Base-by-base conservation (phyloP, 2,888 invertebrate genomes). In the Tromatobia lineatoria region DNA sequence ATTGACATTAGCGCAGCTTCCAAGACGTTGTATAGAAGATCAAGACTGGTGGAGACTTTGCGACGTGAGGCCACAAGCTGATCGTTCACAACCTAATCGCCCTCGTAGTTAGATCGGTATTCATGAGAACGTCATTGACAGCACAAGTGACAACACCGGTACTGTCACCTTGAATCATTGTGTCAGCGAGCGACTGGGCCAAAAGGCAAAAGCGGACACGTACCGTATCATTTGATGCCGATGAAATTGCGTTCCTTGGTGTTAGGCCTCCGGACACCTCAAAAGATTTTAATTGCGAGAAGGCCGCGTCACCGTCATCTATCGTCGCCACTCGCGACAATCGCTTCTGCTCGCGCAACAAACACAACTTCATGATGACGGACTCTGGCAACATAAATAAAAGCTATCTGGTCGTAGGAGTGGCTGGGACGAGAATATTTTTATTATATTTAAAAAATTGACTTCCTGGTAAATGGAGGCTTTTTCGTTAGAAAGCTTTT, bases 271-370 rank as follows among this genome's bases (percentile, higher is more conserved):
- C 61, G 64, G 86, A 87, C 88, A 88, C 85, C 87, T 91, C 88
- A 91, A 91, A 88, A 88, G 90, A 87, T 87, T 90, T 91, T 92
- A 91, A 92, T 92, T 92, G 90, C 90, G 88, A 90, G 90, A 92
- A 92, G 92, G 92, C 88, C 90, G 88, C 87, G 86, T 87, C 87
- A 90, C 88, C 88, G 87, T 75, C 66, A 79, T 79, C 90, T 90
- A 89, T 91, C 88, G 90, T 8, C 64, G 52, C 18, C n/a, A 64
- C 64, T 83, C 71, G 75, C 80, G 83, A 79, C 79, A 83, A 66
- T 50, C 66, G 71, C 59, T 25, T 52, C 54, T 34, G 75, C 69
- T 61, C 50, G 23, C 61, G 88, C 87, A 90, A 90, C 89, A 88
- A 87, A n/a, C 87, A 83, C 86, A 69, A 66, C 83, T 83, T 79